phyloP scores from a whole-genome alignment of 2,797 vertebrate species.

The Clarias laeviceps region DNA sequence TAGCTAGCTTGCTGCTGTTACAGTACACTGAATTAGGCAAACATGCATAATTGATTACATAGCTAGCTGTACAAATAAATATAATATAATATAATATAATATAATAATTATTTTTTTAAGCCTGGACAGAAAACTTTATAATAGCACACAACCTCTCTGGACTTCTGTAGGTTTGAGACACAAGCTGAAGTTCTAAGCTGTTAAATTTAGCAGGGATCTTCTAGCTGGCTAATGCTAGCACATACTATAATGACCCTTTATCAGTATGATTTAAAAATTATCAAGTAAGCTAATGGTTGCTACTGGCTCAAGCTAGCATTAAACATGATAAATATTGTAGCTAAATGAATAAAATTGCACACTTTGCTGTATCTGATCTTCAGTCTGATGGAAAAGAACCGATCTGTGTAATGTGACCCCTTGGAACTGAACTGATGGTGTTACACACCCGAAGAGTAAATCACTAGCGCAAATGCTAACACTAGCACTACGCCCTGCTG shows the following conservation, averaged over 20 bases:
- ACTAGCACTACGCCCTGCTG: conserved; percentile 74
- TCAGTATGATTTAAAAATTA: neutral
- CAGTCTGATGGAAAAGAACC: neutral
- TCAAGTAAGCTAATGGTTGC: neutral
- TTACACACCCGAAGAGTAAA: neutral
- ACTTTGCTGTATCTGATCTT: neutral
- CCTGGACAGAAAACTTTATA: neutral
- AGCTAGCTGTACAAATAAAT: too few relatives aligned
- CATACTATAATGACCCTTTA: neutral
- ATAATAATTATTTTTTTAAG: too few relatives aligned
- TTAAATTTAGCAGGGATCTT: conserved; percentile 60
- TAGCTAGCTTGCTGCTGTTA: neutral
- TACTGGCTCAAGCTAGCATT: neutral
- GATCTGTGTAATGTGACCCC: conserved; percentile 51
- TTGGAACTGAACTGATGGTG: conserved; percentile 40
- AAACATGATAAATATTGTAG: neutral
- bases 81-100: too few relatives aligned
- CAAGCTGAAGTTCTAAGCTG: conserved; percentile 58
- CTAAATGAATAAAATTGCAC: neutral
- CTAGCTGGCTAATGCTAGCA: conserved; percentile 4
- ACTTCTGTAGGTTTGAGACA: conserved; percentile 48
- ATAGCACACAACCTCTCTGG: neutral
- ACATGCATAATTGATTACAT: neutral
- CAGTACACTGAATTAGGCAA: conserved; percentile 11
- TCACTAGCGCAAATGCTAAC: neutral